Conservation (phyloP, 64 coral and sea anemone species). For the Astreopora myriophthalma region DNA sequence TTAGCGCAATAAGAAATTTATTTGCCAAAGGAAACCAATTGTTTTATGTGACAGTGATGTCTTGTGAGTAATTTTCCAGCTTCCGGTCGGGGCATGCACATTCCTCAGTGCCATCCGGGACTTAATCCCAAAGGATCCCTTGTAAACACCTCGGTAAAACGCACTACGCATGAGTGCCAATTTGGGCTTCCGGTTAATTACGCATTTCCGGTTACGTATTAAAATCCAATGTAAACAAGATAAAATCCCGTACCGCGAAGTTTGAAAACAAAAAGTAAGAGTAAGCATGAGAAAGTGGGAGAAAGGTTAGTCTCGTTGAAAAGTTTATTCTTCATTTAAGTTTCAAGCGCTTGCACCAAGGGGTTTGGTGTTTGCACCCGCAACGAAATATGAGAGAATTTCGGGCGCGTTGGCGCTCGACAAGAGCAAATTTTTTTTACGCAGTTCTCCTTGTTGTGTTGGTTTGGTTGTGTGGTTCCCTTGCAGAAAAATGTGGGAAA, state of each 20-base stretch:
- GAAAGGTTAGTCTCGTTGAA: not conserved
- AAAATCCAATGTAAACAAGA: constrained; percentile 1
- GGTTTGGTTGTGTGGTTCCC: not conserved
- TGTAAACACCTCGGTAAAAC: not conserved
- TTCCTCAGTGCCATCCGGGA: too few relatives aligned
- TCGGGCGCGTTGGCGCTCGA: not conserved
- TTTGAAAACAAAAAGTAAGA: constrained; percentile 12
- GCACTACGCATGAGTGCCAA: not conserved
- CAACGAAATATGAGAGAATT: not conserved
- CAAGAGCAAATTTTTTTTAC: not conserved
- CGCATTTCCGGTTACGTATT: constrained; percentile 2
- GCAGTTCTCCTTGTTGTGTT: not conserved
- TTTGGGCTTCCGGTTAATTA: constrained; percentile 2
- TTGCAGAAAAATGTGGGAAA: not conserved
- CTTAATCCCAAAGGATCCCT: too few relatives aligned
- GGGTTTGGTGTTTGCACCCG: not conserved
- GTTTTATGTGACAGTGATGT: too few relatives aligned
- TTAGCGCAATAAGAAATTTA: too few relatives aligned
- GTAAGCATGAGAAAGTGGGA: not conserved
- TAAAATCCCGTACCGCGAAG: constrained; percentile 28
- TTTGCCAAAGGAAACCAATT: too few relatives aligned
- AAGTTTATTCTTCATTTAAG: not conserved
- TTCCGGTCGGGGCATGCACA: too few relatives aligned
- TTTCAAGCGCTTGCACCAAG: not conserved
- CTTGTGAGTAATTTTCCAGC: too few relatives aligned